Percentiles rank a stretch among this genome's conserved stretches.
Evolutionary conservation across 2,113 vertebrate species (phyloP).

Genomic region (Myanophis thanlyinensis): DNA sequence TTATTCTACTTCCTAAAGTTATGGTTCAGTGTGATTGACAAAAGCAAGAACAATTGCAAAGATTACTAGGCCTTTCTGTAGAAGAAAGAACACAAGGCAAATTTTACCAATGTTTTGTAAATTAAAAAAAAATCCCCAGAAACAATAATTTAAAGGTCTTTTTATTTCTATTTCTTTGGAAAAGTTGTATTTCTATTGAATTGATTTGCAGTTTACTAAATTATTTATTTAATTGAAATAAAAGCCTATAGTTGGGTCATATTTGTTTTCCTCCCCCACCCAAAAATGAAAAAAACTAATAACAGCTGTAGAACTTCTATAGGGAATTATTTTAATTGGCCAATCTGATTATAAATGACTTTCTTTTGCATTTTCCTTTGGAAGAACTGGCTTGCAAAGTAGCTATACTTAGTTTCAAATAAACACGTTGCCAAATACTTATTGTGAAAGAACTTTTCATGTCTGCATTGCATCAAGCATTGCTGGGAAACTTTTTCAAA

Average conservation of each 20-base stretch:
- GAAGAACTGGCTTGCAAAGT: constrained; percentile 35
- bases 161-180: accelerated
- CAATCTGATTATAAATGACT: constrained; percentile 31
- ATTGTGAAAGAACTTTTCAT: constrained; percentile 20
- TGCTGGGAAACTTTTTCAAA: constrained; percentile 27
- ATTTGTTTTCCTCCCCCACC: not conserved
- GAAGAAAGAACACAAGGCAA: not conserved
- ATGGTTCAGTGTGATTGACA: not conserved
- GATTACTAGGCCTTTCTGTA: not conserved
- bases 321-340: not conserved
- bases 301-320: constrained; percentile 17
- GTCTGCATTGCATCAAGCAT: constrained; percentile 28
- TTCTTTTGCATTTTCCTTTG: constrained; percentile 25
- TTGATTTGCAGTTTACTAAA: not conserved
- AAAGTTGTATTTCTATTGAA: not conserved
- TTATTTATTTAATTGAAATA: not conserved
- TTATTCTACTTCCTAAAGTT: not conserved
- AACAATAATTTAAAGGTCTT: accelerated
- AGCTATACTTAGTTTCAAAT: constrained; percentile 28
- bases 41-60: not conserved
- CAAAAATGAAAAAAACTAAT: not conserved
- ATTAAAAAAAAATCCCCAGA: not conserved
- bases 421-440: constrained; percentile 14
- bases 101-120: not conserved
- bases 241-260: not conserved